These are phyloP conservation scores for Erpetoichthys calabaricus DNA, from an alignment of 2,797 vertebrate genomes.

Conservation along the genomic window DNA sequence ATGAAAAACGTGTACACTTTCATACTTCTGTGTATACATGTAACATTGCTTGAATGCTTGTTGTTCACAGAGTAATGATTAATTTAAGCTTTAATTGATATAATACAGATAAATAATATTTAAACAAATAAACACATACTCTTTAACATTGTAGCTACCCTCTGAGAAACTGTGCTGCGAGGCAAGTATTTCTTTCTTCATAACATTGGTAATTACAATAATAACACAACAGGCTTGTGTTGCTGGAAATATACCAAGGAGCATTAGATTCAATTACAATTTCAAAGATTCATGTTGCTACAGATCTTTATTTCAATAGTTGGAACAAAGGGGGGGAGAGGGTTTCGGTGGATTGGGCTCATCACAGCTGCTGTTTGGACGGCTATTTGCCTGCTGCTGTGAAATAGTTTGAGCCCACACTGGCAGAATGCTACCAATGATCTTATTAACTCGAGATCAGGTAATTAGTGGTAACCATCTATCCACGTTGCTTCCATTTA, in stretches of 20 bases:
- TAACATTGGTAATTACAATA: neutral
- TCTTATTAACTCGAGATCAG: neutral
- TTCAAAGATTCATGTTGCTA: constrained; percentile 2
- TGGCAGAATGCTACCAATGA: constrained; percentile 2
- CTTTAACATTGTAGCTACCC: neutral
- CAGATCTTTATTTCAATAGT: constrained; percentile 2
- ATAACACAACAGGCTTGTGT: neutral
- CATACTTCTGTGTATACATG: neutral
- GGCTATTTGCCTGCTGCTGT: constrained; percentile 4
- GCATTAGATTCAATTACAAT: constrained; percentile 4
- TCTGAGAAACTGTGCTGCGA: too few relatives aligned
- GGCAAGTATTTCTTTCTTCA: too few relatives aligned
- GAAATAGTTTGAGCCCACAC: neutral
- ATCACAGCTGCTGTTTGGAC: constrained; percentile 1
- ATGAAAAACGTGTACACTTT: neutral
- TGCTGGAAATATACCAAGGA: neutral
- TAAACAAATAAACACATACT: neutral
- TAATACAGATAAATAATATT: neutral
- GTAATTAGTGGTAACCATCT: neutral
- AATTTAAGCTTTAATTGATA: neutral
- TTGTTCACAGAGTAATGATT: neutral
- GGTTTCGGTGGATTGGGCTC: neutral
- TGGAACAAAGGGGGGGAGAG: neutral
- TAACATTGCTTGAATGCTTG: neutral
- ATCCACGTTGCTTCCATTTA: neutral